These are phyloP conservation scores for Hypolimnas misippus DNA, from an alignment of 2,888 invertebrate species.

Conservation along the genomic window DNA sequence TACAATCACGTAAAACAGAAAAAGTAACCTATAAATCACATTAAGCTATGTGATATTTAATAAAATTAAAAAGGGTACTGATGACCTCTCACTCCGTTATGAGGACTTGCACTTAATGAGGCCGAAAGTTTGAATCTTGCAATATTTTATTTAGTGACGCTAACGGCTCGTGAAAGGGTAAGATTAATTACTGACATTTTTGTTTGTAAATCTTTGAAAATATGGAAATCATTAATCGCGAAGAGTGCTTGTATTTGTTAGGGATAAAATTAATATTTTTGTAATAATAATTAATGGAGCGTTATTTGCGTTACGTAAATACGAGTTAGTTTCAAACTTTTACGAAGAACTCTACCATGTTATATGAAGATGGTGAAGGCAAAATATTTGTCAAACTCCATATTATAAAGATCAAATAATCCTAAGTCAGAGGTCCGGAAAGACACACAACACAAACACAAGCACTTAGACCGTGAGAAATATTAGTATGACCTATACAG, in stretches of 20 bases:
- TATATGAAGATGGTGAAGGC: too few species aligned
- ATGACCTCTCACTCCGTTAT: slow-evolving; percentile 47
- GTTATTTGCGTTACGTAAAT: too few species aligned
- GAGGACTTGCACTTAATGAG: slow-evolving; percentile 69
- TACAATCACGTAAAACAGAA: neutral
- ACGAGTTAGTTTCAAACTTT: too few species aligned
- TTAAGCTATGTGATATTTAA: slow-evolving; percentile 39
- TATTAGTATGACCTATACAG: too few species aligned
- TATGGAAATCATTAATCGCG: slow-evolving; percentile 10
- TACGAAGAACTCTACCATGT: too few species aligned
- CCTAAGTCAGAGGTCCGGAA: too few species aligned
- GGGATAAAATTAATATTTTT: too few species aligned
- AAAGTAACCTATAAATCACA: neutral
- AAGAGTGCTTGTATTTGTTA: neutral
- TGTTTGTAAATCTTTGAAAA: slow-evolving; percentile 28
- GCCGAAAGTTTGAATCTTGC: slow-evolving; percentile 62
- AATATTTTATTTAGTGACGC: slow-evolving; percentile 50
- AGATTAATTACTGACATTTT: slow-evolving; percentile 78
- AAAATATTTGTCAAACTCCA: too few species aligned
- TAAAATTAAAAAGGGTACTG: slow-evolving; percentile 42
- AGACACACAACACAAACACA: too few species aligned
- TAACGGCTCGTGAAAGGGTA: slow-evolving; percentile 82
- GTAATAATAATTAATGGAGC: too few species aligned
- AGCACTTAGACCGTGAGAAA: too few species aligned
- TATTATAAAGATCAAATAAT: too few species aligned